Conservation (phyloP, 2,113 vertebrate species). For the Promerops cafer region DNA sequence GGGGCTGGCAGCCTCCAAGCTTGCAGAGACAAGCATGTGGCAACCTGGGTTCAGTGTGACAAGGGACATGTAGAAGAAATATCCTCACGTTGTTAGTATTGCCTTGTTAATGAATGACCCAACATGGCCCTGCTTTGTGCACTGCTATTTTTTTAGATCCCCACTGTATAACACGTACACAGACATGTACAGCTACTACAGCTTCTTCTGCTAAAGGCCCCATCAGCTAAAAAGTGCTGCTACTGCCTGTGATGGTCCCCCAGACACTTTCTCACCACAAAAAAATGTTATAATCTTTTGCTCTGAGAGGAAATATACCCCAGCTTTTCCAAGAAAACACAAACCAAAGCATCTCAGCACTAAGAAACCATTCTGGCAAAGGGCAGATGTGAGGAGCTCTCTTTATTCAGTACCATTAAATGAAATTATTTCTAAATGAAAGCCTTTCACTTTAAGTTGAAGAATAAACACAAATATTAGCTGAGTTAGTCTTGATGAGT, state of each 20-base stretch:
- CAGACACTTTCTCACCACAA: not conserved
- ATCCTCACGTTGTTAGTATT: not conserved
- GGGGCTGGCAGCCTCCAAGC: no score
- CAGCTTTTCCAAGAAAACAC: not conserved
- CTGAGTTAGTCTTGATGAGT: not conserved
- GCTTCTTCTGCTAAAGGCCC: not conserved
- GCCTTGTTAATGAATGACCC: not conserved
- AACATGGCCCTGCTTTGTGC: fast-evolving
- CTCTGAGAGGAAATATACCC: not conserved
- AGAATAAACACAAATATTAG: not conserved
- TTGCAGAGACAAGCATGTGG: not conserved
- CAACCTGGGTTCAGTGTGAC: not conserved
- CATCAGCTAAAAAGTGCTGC: not conserved
- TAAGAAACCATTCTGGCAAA: not conserved
- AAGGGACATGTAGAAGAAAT: fast-evolving
- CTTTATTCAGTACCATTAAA: not conserved
- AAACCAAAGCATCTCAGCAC: not conserved
- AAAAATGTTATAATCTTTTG: not conserved
- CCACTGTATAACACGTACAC: fast-evolving
- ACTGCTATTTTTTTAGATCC: not conserved
- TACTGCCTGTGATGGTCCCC: not conserved
- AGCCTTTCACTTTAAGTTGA: not conserved
- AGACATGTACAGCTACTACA: fast-evolving
- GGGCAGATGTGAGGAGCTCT: not conserved
- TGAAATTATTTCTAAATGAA: not conserved